A percentile compares a stretch with the other conserved stretches of the same genome.
Evolutionary conservation across 2,113 vertebrate genomes (phyloP).

Genomic region (Blennius ocellaris): DNA sequence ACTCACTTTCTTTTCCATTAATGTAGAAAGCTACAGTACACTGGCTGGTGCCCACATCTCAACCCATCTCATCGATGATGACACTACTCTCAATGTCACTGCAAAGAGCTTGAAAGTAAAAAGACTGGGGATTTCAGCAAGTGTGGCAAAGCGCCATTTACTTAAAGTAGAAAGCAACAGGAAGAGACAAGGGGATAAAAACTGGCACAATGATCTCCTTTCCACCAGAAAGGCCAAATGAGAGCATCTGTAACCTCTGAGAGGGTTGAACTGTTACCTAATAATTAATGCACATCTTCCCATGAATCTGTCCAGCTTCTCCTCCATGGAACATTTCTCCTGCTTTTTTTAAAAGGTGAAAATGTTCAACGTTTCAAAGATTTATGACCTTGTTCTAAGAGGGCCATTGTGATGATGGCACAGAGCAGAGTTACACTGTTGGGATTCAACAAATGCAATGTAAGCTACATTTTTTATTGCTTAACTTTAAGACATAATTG

Average conservation of each 20-base stretch:
- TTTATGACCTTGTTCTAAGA: neutral
- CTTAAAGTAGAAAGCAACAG: neutral
- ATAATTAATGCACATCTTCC: neutral
- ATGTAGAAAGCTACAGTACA: slow-evolving; percentile 7
- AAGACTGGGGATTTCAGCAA: slow-evolving; percentile 28
- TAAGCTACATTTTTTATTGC: too few species aligned
- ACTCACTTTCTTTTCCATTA: slow-evolving; percentile 22
- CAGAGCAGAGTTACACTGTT: neutral
- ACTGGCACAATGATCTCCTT: slow-evolving; percentile 1
- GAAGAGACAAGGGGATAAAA: neutral
- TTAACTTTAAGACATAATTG: too few species aligned
- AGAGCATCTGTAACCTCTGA: slow-evolving; percentile 24
- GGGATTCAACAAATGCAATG: too few species aligned
- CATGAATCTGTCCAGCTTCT: neutral
- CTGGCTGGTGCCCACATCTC: slow-evolving; percentile 19
- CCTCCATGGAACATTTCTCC: neutral
- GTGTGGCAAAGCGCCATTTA: slow-evolving; percentile 23
- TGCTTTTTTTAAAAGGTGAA: neutral
- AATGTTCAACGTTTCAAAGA: neutral
- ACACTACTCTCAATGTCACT: slow-evolving; percentile 15
- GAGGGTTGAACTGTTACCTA: slow-evolving; percentile 1
- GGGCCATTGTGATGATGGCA: neutral
- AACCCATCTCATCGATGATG: slow-evolving; percentile 13
- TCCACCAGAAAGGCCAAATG: slow-evolving; percentile 6
- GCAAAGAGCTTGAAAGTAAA: slow-evolving; percentile 34